phyloP scores from a whole-genome alignment of 53 echinoderm and acorn worm species.

The Luidia sarsii region DNA sequence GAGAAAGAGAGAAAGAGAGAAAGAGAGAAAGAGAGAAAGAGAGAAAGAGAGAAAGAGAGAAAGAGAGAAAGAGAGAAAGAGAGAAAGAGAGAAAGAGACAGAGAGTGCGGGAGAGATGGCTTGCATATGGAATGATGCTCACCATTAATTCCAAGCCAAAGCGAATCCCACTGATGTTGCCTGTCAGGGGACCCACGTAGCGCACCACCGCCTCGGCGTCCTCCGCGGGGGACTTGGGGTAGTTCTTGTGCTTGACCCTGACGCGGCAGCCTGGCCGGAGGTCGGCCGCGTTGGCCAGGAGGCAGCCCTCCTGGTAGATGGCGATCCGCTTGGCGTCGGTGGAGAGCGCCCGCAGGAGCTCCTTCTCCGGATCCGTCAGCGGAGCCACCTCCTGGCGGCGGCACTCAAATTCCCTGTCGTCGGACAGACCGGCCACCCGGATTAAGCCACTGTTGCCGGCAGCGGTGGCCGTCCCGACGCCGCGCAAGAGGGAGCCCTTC shows the following conservation, averaged over 20 bases:
- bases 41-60: neutral
- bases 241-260: slow-evolving; percentile 5
- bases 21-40: neutral
- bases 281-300: slow-evolving; percentile 8
- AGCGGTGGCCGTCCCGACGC: neutral
- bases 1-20: neutral
- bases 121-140: neutral
- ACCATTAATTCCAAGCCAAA: slow-evolving; percentile 65
- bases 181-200: slow-evolving; percentile 38
- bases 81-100: neutral
- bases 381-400: slow-evolving; percentile 17
- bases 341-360: slow-evolving; percentile 38
- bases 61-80: neutral
- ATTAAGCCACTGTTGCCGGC: neutral
- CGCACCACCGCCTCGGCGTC: slow-evolving; percentile 7
- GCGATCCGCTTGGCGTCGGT: slow-evolving; percentile 1
- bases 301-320: neutral
- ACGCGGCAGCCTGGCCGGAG: slow-evolving; percentile 1
- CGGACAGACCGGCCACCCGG: neutral
- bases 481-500: slow-evolving; percentile 4
- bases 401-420: slow-evolving; percentile 33
- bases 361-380: slow-evolving; percentile 29
- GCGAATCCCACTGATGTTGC: slow-evolving; percentile 5
- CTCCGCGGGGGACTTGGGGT: neutral
- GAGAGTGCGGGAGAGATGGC: neutral